Conservation (phyloP, 2,888 invertebrate species). For the Lissonota sp. region DNA sequence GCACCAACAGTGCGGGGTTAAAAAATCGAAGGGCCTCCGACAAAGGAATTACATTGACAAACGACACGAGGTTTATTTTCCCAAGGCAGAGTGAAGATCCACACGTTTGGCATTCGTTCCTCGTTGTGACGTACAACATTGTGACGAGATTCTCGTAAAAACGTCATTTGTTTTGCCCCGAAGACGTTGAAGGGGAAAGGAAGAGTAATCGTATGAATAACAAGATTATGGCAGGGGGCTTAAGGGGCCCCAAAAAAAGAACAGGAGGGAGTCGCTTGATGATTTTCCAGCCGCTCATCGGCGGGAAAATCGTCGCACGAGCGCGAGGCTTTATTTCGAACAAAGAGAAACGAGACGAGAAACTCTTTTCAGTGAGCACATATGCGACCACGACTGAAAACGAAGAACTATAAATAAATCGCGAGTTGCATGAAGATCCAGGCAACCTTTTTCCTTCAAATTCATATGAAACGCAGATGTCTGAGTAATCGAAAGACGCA, state of each 20-base stretch:
- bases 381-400: background rate
- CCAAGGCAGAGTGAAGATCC: constrained; percentile 19
- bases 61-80: constrained; percentile 61
- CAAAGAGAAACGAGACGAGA: constrained; percentile 5
- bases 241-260: too few relatives aligned
- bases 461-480: constrained; percentile 22
- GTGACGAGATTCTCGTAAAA: constrained; percentile 26
- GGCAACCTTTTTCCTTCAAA: background rate
- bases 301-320: constrained; percentile 24
- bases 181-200: constrained; percentile 29
- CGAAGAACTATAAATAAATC: constrained; percentile 19
- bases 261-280: too few relatives aligned
- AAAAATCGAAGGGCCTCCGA: constrained; percentile 62
- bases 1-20: too few relatives aligned
- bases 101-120: constrained; percentile 33
- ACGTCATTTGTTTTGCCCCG: constrained; percentile 41
- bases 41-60: constrained; percentile 77
- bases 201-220: background rate
- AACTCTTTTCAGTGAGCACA: constrained; percentile 21
- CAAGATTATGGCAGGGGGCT: too few relatives aligned
- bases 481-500: constrained; percentile 23
- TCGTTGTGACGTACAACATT: constrained; percentile 24
- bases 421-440: constrained; percentile 11
- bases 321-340: constrained; percentile 5
- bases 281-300: background rate